A percentile compares a stretch with the other conserved stretches of the same genome.
Conservation (phyloP, 1,140 invertebrate genomes). For the Eumaeus atala region DNA sequence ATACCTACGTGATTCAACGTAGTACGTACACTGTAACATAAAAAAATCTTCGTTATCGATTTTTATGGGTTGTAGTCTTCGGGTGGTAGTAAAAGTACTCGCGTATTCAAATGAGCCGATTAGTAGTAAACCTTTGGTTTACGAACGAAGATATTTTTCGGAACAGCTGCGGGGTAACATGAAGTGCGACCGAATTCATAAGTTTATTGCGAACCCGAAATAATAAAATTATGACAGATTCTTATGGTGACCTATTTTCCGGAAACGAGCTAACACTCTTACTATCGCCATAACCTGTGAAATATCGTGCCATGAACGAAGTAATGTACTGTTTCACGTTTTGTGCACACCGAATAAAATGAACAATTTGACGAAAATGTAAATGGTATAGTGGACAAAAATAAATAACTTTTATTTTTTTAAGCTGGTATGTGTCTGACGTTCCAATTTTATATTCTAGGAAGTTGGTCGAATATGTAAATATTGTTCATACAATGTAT, state of each 20-base stretch:
- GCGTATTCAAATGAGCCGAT: constrained; percentile 4
- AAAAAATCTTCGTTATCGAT: too few species aligned
- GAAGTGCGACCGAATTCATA: constrained; percentile 8
- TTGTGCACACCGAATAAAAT: constrained; percentile 1
- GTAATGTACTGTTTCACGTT: constrained; percentile 3
- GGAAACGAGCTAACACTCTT: constrained; percentile 6
- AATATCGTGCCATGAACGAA: background rate
- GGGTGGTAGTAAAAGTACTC: background rate
- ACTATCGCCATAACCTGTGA: constrained; percentile 2
- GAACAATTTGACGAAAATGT: background rate
- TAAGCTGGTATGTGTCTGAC: too few species aligned
- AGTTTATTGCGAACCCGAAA: constrained; percentile 9
- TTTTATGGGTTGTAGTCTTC: too few species aligned
- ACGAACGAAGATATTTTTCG: constrained; percentile 2
- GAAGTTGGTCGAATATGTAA: too few species aligned
- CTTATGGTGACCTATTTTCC: constrained; percentile 6
- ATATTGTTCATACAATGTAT: too few species aligned
- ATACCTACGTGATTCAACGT: too few species aligned
- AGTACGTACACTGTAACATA: too few species aligned
- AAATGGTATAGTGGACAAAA: too few species aligned
- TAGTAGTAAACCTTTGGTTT: background rate
- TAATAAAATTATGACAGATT: constrained; percentile 12
- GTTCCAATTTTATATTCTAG: too few species aligned
- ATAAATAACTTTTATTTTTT: too few species aligned
- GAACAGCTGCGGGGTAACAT: background rate